A percentile compares a stretch with the other conserved stretches of the same genome.
These are phyloP conservation scores for Steinernema hermaphroditum DNA, from an alignment of 2,888 invertebrate species.

Conservation along the genomic window DNA sequence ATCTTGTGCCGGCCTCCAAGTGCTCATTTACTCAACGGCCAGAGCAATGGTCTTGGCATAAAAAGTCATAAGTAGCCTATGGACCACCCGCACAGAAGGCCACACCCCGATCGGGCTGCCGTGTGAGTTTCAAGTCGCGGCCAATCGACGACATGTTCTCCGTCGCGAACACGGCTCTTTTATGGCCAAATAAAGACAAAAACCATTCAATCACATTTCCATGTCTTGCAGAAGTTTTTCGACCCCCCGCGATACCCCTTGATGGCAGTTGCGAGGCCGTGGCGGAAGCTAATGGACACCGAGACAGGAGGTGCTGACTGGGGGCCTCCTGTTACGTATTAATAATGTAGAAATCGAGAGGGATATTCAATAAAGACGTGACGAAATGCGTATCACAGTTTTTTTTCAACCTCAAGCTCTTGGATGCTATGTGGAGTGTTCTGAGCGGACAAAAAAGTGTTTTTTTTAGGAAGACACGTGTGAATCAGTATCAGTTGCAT, in stretches of 20 bases:
- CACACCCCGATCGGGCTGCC: neutral
- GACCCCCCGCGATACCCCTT: slow-evolving; percentile 3
- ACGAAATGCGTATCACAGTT: neutral
- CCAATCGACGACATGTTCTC: slow-evolving; percentile 22
- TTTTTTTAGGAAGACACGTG: neutral
- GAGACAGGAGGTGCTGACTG: neutral
- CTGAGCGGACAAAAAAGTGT: neutral
- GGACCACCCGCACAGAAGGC: slow-evolving; percentile 16
- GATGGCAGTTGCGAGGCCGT: slow-evolving; percentile 15
- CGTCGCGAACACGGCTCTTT: slow-evolving; percentile 19
- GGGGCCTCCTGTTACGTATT: neutral
- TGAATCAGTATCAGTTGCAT: slow-evolving; percentile 11
- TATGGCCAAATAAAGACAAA: slow-evolving; percentile 31
- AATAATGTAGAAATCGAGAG: neutral
- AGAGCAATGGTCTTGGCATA: neutral
- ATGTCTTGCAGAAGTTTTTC: slow-evolving; percentile 27
- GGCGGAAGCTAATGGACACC: neutral
- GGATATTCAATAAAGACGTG: neutral
- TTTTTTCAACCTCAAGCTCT: neutral
- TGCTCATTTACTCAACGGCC: slow-evolving; percentile 12
- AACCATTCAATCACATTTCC: slow-evolving; percentile 29
- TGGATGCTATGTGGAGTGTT: neutral
- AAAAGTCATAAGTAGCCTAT: slow-evolving; percentile 22
- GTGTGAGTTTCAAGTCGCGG: neutral
- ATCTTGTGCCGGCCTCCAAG: neutral